Percentiles rank a stretch among this genome's conserved stretches.
phyloP scores from a whole-genome alignment of 2,888 invertebrate species.

The Scelioninae gen. 2 region DNA sequence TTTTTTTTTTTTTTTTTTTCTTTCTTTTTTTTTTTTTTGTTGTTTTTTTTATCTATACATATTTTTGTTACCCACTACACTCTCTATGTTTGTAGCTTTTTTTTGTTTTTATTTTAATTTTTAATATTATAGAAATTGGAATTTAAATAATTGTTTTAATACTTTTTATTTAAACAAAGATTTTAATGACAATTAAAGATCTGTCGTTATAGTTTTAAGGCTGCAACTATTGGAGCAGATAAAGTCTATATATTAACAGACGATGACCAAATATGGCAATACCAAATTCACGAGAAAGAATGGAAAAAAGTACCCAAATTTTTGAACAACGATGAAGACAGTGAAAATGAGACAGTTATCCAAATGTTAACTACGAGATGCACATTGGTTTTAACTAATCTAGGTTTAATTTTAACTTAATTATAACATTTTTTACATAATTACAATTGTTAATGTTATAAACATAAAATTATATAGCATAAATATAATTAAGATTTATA shows the following conservation, averaged over 20 bases:
- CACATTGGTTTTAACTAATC: constrained; percentile 70
- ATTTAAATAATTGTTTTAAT: no score
- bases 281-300: constrained; percentile 65
- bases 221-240: constrained; percentile 66
- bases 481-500: no score
- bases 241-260: constrained; percentile 64
- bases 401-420: constrained; percentile 62
- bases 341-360: constrained; percentile 63
- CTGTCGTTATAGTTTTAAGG: constrained; percentile 62
- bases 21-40: no score
- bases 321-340: constrained; percentile 59
- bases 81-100: no score
- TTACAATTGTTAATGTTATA: not conserved
- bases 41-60: no score
- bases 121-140: no score
- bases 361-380: constrained; percentile 68
- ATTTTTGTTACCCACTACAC: no score
- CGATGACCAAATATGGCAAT: constrained; percentile 68
- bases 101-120: no score
- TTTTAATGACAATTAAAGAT: not conserved
- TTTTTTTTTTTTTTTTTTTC: no score
- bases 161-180: not conserved
- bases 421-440: constrained; percentile 2
- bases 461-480: no score
- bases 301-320: constrained; percentile 70